Evolutionary conservation across 2,797 vertebrate species (phyloP).

Genomic region (Typhlichthys subterraneus): DNA sequence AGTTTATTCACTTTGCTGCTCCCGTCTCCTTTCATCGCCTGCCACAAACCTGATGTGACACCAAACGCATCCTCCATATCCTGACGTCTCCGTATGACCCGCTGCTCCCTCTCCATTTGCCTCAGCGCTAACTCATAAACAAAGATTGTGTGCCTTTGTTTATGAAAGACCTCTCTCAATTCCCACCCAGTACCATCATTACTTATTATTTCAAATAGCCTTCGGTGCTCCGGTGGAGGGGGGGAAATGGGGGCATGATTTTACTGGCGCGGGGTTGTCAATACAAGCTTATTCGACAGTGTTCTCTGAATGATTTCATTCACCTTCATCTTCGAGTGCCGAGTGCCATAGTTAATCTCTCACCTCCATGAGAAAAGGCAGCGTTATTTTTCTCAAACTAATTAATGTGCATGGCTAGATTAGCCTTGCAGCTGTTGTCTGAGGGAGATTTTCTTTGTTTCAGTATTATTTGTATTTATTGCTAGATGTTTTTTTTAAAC

Average conservation of each 20-base stretch:
- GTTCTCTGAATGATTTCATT: slow-evolving; percentile 42
- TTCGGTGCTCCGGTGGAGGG: background rate
- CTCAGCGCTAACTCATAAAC: slow-evolving; percentile 32
- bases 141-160: slow-evolving; percentile 42
- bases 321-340: slow-evolving; percentile 42
- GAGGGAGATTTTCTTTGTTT: slow-evolving; percentile 18
- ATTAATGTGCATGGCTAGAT: slow-evolving; percentile 67
- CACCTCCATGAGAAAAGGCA: slow-evolving; percentile 60
- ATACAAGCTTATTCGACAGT: slow-evolving; percentile 37
- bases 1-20: slow-evolving; percentile 7
- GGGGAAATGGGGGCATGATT: slow-evolving; percentile 1
- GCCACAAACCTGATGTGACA: slow-evolving; percentile 14
- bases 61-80: slow-evolving; percentile 15
- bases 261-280: slow-evolving; percentile 18
- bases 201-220: slow-evolving; percentile 63
- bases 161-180: slow-evolving; percentile 47
- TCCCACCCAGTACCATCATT: slow-evolving; percentile 55
- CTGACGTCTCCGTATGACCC: slow-evolving; percentile 34
- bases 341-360: slow-evolving; percentile 49
- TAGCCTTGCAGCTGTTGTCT: slow-evolving; percentile 45
- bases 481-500: slow-evolving; percentile 17
- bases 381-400: slow-evolving; percentile 67
- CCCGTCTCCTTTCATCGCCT: background rate
- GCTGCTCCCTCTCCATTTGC: slow-evolving; percentile 19
- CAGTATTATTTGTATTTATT: slow-evolving; percentile 10